Conservation (phyloP, 23 tunicate genomes). For the Clavelina lepadiformis region DNA sequence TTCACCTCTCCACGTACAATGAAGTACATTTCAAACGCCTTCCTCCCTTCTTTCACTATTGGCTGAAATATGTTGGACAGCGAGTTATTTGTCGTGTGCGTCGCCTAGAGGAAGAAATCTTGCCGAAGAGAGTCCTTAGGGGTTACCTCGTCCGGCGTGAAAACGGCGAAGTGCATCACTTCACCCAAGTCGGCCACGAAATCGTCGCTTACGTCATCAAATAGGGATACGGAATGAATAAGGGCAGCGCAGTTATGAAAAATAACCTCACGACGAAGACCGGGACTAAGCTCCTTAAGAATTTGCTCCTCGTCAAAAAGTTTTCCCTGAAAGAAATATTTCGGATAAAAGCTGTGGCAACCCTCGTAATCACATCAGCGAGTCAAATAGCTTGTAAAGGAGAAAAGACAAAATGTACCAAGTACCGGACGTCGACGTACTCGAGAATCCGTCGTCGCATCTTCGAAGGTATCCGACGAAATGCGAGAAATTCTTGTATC, state of each 20-base stretch:
- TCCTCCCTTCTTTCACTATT: conserved; percentile 42
- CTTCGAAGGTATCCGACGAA: conserved; percentile 34
- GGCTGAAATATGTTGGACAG: conserved; percentile 5
- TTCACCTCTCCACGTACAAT: conserved; percentile 45
- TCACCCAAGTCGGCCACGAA: conserved; percentile 60
- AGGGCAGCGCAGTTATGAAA: conserved; percentile 57
- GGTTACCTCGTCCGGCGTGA: conserved; percentile 45
- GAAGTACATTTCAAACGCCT: conserved; percentile 59
- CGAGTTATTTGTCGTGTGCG: neutral
- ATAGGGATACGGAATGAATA: conserved; percentile 77
- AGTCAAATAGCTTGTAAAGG: too few species aligned
- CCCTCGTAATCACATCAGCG: too few species aligned
- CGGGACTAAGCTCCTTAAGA: conserved; percentile 61
- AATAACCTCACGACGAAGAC: conserved; percentile 65
- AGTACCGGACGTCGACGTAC: conserved; percentile 55
- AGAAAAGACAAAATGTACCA: too few species aligned
- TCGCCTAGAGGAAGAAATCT: neutral
- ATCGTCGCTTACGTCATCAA: conserved; percentile 83
- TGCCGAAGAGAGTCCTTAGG: neutral
- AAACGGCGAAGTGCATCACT: conserved; percentile 43
- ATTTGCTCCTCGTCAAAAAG: conserved; percentile 81
- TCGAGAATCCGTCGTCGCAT: conserved; percentile 39
- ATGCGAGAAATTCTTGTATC: conserved; percentile 62
- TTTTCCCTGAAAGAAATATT: conserved; percentile 51
- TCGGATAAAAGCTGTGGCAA: neutral